Conservation (phyloP, 2,797 vertebrate genomes). For the Sandelia bainsii region DNA sequence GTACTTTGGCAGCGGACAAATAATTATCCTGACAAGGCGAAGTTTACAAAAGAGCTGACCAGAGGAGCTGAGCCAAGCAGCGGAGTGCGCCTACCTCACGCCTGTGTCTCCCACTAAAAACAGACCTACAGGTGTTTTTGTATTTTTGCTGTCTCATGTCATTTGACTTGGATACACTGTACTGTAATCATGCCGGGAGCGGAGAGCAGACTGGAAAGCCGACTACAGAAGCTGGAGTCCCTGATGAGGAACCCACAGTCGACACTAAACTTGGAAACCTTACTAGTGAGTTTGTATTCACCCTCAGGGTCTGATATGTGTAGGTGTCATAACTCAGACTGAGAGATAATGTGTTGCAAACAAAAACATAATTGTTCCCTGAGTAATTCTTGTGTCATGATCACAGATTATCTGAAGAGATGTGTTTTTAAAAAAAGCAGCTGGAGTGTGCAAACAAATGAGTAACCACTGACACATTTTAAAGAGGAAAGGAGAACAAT, state of each 20-base stretch:
- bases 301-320: slow-evolving; percentile 11
- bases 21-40: slow-evolving; percentile 50
- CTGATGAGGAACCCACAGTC: slow-evolving; percentile 80
- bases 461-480: background rate
- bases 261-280: slow-evolving; percentile 80
- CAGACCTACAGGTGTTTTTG: slow-evolving; percentile 48
- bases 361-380: background rate
- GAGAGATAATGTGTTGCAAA: background rate
- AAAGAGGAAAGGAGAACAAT: background rate
- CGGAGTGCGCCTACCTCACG: slow-evolving; percentile 17
- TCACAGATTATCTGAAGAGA: background rate
- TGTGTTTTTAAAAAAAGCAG: background rate
- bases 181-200: slow-evolving; percentile 78
- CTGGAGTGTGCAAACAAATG: background rate
- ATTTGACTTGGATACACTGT: slow-evolving; percentile 40
- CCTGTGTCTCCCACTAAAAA: background rate
- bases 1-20: slow-evolving; percentile 31
- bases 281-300: slow-evolving; percentile 81
- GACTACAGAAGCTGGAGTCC: slow-evolving; percentile 79
- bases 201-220: slow-evolving; percentile 80
- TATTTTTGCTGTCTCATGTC: slow-evolving; percentile 9
- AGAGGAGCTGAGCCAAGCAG: slow-evolving; percentile 47
- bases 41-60: slow-evolving; percentile 40
- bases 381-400: slow-evolving; percentile 1
- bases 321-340: background rate